phyloP scores from a whole-genome alignment of 2,797 vertebrate genomes.

The Onychomys leucogaster region DNA sequence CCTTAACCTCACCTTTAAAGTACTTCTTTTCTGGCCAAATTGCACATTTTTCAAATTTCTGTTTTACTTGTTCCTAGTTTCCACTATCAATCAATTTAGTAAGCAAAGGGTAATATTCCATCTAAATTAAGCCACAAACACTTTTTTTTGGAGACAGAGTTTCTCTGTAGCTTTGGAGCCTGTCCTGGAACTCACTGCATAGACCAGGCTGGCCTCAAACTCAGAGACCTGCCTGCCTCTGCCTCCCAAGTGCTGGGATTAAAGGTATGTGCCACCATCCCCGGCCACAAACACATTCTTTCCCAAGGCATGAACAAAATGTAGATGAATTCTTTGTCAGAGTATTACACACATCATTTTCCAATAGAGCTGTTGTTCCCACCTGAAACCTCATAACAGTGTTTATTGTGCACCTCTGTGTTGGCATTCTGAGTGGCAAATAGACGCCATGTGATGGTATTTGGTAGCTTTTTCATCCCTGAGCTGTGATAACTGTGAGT shows the following conservation, averaged over 20 bases:
- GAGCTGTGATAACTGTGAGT: too few species aligned
- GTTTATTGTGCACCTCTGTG: not conserved
- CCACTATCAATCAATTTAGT: not conserved
- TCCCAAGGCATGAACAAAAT: not conserved
- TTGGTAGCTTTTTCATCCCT: not conserved
- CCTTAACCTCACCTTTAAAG: too few species aligned
- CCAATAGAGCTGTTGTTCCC: not conserved
- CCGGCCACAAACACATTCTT: not conserved
- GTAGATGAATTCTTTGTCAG: not conserved
- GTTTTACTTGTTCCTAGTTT: not conserved
- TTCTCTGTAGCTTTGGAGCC: too few species aligned
- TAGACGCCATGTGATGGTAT: not conserved
- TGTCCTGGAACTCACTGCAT: too few species aligned
- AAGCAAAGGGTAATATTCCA: not conserved
- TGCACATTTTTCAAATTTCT: not conserved
- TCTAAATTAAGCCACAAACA: not conserved
- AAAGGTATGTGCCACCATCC: too few species aligned
- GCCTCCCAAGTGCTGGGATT: too few species aligned
- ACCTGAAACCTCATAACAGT: not conserved
- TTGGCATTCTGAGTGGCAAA: too few species aligned
- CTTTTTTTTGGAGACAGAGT: too few species aligned
- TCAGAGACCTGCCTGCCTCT: too few species aligned
- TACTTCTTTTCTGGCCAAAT: not conserved
- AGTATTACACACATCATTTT: not conserved
- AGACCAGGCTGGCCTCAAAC: too few species aligned